These are phyloP conservation scores for Muntiacus muntjak DNA, from an alignment of 2,113 vertebrate species.

Conservation along the genomic window DNA sequence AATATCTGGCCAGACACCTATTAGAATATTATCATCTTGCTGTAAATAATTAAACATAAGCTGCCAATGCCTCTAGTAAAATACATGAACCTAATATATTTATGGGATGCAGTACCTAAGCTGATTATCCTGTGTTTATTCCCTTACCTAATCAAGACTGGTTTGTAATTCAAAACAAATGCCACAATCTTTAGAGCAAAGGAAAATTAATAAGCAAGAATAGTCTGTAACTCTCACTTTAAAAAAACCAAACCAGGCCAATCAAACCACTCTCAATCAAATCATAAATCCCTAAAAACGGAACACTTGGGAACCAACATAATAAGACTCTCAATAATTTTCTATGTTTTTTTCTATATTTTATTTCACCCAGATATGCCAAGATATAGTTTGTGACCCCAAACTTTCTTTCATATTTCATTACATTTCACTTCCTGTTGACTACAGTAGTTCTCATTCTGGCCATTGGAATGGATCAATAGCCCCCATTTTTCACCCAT, in stretches of 20 bases:
- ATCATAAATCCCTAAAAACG: neutral
- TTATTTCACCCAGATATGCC: neutral
- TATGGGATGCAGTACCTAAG: conserved; percentile 46
- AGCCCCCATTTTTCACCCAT: neutral
- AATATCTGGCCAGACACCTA: conserved; percentile 45
- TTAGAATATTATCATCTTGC: conserved; percentile 46
- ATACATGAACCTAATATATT: conserved; percentile 61
- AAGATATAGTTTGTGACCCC: neutral
- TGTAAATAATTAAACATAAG: conserved; percentile 63
- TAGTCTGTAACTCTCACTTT: conserved; percentile 34
- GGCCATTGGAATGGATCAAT: neutral
- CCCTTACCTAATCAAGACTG: conserved; percentile 54
- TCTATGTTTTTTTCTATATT: neutral
- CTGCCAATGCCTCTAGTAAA: conserved; percentile 28
- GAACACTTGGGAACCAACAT: conserved; percentile 9
- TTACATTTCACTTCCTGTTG: neutral
- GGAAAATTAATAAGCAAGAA: conserved; percentile 35
- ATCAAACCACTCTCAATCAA: conserved; percentile 16
- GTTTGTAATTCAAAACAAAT: conserved; percentile 69
- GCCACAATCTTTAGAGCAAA: conserved; percentile 50
- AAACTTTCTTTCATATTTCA: neutral
- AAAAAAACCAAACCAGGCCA: neutral
- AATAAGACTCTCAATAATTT: neutral
- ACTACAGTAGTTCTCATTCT: neutral
- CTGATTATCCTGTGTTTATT: conserved; percentile 55